Percentiles rank a stretch among this genome's conserved stretches.
phyloP scores from a whole-genome alignment of 2,113 vertebrate genomes.

The Gila orcuttii region DNA sequence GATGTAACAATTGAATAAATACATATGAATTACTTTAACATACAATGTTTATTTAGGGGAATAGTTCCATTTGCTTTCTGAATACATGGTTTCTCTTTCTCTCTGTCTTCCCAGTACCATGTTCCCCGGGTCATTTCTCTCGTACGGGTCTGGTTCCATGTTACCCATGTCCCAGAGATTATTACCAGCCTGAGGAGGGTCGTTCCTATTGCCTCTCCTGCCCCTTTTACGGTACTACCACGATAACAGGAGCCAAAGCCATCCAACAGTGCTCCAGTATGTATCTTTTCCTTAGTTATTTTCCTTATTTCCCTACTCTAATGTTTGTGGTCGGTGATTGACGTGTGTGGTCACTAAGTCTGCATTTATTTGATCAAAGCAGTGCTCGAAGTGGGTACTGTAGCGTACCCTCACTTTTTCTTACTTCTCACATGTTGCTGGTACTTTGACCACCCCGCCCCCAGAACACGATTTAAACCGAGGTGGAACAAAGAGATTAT shows the following conservation, averaged over 20 bases:
- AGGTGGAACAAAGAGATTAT: no score
- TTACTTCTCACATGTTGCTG: no score
- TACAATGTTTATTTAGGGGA: not conserved
- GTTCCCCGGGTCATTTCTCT: slow-evolving; percentile 90
- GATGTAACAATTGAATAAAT: slow-evolving; percentile 26
- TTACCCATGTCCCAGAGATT: slow-evolving; percentile 93
- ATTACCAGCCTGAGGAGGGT: slow-evolving; percentile 91
- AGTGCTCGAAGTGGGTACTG: no score
- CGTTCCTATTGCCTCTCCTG: slow-evolving; percentile 96
- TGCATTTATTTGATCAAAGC: no score
- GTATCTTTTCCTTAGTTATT: slow-evolving; percentile 50
- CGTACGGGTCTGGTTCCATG: slow-evolving; percentile 93
- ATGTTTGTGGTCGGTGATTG: no score
- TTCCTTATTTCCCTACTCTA: not conserved
- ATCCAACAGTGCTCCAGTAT: slow-evolving; percentile 96
- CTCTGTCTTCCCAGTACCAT: slow-evolving; percentile 81
- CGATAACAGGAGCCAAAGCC: slow-evolving; percentile 83
- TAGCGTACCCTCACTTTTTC: no score
- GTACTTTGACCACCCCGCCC: no score
- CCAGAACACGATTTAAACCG: no score
- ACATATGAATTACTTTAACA: not conserved
- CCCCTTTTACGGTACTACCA: slow-evolving; percentile 96
- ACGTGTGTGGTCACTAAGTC: no score
- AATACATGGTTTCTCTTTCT: slow-evolving; percentile 4
- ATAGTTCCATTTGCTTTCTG: not conserved